Evolutionary conservation across 2,888 invertebrate species (phyloP), one percentile per base, ranked within the genome.

Genomic region (Lycaena phlaeas): DNA sequence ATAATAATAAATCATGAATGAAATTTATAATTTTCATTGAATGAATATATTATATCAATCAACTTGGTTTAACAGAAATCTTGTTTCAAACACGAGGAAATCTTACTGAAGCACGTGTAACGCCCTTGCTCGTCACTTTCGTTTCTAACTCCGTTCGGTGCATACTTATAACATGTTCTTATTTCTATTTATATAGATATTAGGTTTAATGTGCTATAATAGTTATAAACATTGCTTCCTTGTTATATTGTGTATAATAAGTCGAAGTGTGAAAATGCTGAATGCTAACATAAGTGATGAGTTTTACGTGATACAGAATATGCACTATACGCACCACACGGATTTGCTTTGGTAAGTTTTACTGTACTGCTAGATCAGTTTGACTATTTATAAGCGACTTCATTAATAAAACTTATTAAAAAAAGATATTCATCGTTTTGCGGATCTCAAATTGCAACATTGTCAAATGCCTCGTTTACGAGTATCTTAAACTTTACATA

Each of bases 341-440:
- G 34, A 34, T 10, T n/a, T 34, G 12, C 34, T 34, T 9, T 34
- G 34, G 34, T 34, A 34, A 34, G 34, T 34, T n/a, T n/a, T n/a
- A n/a, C n/a, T n/a, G n/a, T n/a, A n/a, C n/a, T n/a, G n/a, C n/a
- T n/a, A n/a, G n/a, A n/a, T n/a, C n/a, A n/a, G n/a, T n/a, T n/a
- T n/a, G n/a, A n/a, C n/a, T n/a, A n/a, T n/a, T n/a, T n/a, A n/a
- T n/a, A n/a, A n/a, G n/a, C n/a, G n/a, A n/a, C n/a, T n/a, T n/a
- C n/a, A n/a, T n/a, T n/a, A n/a, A n/a, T n/a, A n/a, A n/a, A n/a
- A n/a, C n/a, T n/a, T n/a, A n/a, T n/a, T n/a, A n/a, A n/a, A n/a
- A n/a, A n/a, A n/a, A n/a, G n/a, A n/a, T n/a, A n/a, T n/a, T n/a
- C n/a, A n/a, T n/a, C n/a, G n/a, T n/a, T n/a, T n/a, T n/a, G n/a